phyloP scores from a whole-genome alignment of 2,797 vertebrate species.

The Phrynocephalus guinanensis region DNA sequence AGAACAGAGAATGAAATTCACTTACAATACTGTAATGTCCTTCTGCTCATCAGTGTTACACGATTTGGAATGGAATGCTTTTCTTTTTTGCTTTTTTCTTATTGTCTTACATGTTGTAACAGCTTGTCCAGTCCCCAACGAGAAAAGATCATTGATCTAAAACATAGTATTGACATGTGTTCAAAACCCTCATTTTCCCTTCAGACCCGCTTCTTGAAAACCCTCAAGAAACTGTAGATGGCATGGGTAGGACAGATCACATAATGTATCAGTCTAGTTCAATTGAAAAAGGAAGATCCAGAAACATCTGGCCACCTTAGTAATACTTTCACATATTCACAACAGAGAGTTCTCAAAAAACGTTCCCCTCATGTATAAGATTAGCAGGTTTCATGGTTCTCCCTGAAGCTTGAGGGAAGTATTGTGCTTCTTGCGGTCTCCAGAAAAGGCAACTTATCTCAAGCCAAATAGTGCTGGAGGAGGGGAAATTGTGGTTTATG shows the following conservation, averaged over 20 bases:
- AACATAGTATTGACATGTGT: constrained; percentile 6
- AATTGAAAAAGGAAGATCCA: constrained; percentile 19
- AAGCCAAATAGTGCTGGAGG: too few species aligned
- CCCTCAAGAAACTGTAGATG: not conserved
- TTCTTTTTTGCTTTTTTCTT: not conserved
- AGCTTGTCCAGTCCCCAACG: constrained; percentile 23
- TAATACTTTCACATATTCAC: not conserved
- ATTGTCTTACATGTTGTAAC: constrained; percentile 11
- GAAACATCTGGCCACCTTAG: constrained; percentile 4
- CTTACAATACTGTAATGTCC: not conserved
- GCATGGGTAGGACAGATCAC: constrained; percentile 8
- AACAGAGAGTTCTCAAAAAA: not conserved
- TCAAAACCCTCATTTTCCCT: not conserved
- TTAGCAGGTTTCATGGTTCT: too few species aligned
- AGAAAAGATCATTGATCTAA: not conserved
- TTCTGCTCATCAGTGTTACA: constrained; percentile 20
- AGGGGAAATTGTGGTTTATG: too few species aligned
- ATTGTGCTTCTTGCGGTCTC: too few species aligned
- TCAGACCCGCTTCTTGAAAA: not conserved
- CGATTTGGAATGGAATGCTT: constrained; percentile 33
- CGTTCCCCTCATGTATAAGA: too few species aligned
- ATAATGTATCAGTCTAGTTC: not conserved
- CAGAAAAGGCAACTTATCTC: too few species aligned
- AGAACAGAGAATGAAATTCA: constrained; percentile 11
- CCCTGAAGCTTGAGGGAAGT: too few species aligned